phyloP scores from a whole-genome alignment of 2,888 invertebrate species.

The Coelopa pilipes region DNA sequence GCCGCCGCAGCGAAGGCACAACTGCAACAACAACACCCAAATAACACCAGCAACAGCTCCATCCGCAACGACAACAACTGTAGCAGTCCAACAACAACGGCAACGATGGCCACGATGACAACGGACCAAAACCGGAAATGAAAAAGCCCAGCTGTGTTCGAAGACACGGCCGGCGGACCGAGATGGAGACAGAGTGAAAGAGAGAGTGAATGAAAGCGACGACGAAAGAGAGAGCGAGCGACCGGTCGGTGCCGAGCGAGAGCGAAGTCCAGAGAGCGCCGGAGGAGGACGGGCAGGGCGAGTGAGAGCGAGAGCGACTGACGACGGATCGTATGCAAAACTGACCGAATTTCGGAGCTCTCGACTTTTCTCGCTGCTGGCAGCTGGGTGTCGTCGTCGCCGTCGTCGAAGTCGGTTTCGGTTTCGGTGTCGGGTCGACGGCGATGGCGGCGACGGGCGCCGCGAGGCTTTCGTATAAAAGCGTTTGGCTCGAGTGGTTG shows the following conservation, averaged over 20 bases:
- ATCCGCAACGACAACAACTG: too few relatives aligned
- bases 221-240: not conserved
- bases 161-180: not conserved
- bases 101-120: not conserved
- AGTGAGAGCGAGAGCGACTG: not conserved
- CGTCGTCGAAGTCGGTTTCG: not conserved
- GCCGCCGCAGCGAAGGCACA: too few relatives aligned
- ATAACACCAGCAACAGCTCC: not conserved
- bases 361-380: not conserved
- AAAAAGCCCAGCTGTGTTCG: not conserved
- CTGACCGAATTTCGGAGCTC: not conserved
- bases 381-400: not conserved
- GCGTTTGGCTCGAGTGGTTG: constrained; percentile 10
- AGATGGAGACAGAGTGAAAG: not conserved
- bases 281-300: not conserved
- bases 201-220: not conserved
- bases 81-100: not conserved
- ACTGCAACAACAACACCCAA: not conserved
- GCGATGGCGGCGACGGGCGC: not conserved
- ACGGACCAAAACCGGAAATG: not conserved
- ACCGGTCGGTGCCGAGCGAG: not conserved
- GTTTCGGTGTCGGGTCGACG: too few relatives aligned
- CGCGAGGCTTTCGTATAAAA: constrained; percentile 25
- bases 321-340: constrained; percentile 11
- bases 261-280: not conserved